Percentiles rank a stretch among this genome's conserved stretches.
These are phyloP conservation scores for Palythoa grandiflora DNA, from an alignment of 92 coral and sea anemone species.

Conservation along the genomic window DNA sequence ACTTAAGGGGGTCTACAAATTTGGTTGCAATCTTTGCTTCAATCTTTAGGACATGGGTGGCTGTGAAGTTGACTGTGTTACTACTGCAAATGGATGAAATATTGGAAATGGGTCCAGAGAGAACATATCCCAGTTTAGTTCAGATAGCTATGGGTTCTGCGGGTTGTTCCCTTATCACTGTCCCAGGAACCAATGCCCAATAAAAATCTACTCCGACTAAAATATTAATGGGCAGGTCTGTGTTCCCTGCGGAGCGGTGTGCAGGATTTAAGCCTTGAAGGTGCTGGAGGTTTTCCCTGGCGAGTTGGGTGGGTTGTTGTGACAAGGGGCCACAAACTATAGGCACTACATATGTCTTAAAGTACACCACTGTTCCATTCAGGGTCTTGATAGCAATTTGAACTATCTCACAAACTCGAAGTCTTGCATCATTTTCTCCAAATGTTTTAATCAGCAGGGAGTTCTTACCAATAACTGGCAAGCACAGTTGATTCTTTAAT, in stretches of 20 bases:
- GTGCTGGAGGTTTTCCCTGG: background rate
- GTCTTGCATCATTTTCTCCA: background rate
- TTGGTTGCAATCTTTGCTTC: no score
- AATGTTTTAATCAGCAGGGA: background rate
- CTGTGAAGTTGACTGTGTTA: background rate
- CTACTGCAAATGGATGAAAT: background rate
- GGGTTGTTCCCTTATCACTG: background rate
- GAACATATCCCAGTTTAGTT: conserved; percentile 3
- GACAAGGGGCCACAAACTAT: background rate
- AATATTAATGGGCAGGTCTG: no score
- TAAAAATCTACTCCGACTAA: background rate
- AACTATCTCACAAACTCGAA: background rate
- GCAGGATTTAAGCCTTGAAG: background rate
- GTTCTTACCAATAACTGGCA: background rate
- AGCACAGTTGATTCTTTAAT: background rate
- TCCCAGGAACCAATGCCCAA: background rate
- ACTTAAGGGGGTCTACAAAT: no score
- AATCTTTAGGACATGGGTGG: no score
- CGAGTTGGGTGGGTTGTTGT: background rate
- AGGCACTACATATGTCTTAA: background rate
- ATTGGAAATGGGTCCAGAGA: background rate
- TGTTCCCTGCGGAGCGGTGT: no score
- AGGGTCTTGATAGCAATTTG: background rate
- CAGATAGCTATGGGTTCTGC: background rate
- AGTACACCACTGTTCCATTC: background rate